phyloP scores from a whole-genome alignment of 1,140 invertebrate species.

The Thalassaphorura encarpata region DNA sequence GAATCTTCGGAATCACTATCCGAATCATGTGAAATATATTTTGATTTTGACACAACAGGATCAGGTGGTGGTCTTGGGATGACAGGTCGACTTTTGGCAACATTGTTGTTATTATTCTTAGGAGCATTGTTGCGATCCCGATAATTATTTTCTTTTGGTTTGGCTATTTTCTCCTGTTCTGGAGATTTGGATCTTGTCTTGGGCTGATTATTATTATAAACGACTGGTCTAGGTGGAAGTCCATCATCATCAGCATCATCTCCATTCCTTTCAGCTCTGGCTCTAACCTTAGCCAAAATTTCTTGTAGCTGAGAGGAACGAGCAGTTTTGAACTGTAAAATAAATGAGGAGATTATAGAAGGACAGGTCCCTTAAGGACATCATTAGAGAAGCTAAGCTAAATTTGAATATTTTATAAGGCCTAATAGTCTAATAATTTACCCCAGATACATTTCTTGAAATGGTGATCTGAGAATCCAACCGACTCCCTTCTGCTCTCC shows the following conservation, averaged over 20 bases:
- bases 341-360: conserved; percentile 20
- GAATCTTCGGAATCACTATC: background rate
- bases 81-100: background rate
- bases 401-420: background rate
- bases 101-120: conserved; percentile 3
- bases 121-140: background rate
- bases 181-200: background rate
- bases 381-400: background rate
- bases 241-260: background rate
- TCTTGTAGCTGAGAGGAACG: conserved; percentile 54
- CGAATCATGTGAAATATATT: too few relatives aligned
- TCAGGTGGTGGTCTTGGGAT: background rate
- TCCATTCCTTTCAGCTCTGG: conserved; percentile 34
- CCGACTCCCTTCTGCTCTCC: conserved; percentile 55
- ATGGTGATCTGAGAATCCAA: conserved; percentile 63
- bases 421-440: conserved; percentile 38
- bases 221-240: background rate
- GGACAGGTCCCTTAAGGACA: background rate
- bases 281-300: conserved; percentile 52
- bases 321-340: conserved; percentile 52
- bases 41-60: background rate
- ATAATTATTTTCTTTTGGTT: background rate
- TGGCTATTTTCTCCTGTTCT: too few relatives aligned
- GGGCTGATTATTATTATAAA: background rate
- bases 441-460: conserved; percentile 63